Percentiles rank a stretch among this genome's conserved stretches.
Conservation (phyloP, 2,888 invertebrate species). For the Parapristionchus giblindavisi region DNA sequence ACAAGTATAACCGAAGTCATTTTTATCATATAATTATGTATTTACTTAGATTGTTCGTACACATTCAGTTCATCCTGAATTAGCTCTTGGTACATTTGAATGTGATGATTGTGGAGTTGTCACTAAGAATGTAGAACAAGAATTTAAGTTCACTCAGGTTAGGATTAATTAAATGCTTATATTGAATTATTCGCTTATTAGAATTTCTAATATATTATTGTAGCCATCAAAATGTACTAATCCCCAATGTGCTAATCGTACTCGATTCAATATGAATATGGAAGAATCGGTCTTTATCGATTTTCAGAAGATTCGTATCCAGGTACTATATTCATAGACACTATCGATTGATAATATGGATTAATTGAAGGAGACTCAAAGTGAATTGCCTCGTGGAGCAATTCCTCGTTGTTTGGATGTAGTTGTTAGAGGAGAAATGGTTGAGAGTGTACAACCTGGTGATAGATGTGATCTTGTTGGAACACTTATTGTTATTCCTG, state of each 20-base stretch:
- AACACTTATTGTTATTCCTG: slow-evolving; percentile 94
- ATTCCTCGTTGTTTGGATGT: slow-evolving; percentile 94
- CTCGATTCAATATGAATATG: slow-evolving; percentile 87
- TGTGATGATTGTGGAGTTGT: slow-evolving; percentile 95
- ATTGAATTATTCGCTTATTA: not conserved
- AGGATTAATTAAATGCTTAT: not conserved
- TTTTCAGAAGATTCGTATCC: slow-evolving; percentile 96
- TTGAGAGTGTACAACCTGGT: slow-evolving; percentile 91
- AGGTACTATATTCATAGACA: slow-evolving; percentile 70
- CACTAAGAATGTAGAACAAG: slow-evolving; percentile 93
- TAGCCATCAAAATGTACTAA: slow-evolving; percentile 95
- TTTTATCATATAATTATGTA: slow-evolving; percentile 69
- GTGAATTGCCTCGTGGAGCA: slow-evolving; percentile 92
- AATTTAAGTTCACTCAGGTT: slow-evolving; percentile 86
- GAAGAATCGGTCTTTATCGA: slow-evolving; percentile 95
- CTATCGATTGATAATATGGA: not conserved
- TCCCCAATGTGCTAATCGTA: slow-evolving; percentile 90
- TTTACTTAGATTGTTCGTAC: slow-evolving; percentile 86
- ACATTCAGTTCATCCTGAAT: slow-evolving; percentile 97
- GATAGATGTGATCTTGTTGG: slow-evolving; percentile 90
- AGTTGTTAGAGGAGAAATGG: slow-evolving; percentile 90
- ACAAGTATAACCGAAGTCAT: slow-evolving; percentile 74
- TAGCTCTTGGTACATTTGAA: slow-evolving; percentile 85
- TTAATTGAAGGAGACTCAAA: slow-evolving; percentile 82
- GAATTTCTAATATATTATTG: slow-evolving; percentile 43